Conservation (phyloP, 2,797 vertebrate genomes). For the Semotilus atromaculatus region DNA sequence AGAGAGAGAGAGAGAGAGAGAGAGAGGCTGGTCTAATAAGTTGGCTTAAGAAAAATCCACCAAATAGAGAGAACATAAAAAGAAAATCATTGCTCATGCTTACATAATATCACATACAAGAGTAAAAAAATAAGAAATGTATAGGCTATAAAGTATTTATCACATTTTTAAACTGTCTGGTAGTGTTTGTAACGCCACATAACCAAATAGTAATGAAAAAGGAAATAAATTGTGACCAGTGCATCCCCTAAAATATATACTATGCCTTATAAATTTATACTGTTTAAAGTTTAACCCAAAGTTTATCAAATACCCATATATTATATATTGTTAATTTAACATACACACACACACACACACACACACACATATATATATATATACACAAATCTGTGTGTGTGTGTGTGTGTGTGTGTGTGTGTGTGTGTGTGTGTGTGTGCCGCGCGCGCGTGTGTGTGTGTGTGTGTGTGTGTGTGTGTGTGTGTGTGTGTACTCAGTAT, state of each 20-base stretch:
- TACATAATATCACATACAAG: not conserved
- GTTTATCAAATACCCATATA: not conserved
- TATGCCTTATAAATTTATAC: not conserved
- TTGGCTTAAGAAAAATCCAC: not conserved
- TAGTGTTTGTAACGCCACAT: not conserved
- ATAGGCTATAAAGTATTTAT: no score
- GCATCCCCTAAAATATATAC: not conserved
- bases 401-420: no score
- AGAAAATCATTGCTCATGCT: not conserved
- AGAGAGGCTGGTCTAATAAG: conserved; percentile 7
- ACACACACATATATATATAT: no score
- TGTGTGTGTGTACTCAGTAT: no score
- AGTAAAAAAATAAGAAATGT: not conserved
- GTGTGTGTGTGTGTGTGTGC: no score
- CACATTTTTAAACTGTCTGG: not conserved
- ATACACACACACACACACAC: no score
- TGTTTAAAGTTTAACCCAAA: not conserved
- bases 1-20: not conserved
- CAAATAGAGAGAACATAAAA: not conserved
- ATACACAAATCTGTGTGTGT: no score
- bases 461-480: no score
- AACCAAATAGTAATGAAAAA: not conserved
- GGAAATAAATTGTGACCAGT: not conserved
- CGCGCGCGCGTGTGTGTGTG: no score
- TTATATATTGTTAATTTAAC: no score